Conservation (phyloP, 2,113 vertebrate species). For the Mesembrinibis cayennensis region DNA sequence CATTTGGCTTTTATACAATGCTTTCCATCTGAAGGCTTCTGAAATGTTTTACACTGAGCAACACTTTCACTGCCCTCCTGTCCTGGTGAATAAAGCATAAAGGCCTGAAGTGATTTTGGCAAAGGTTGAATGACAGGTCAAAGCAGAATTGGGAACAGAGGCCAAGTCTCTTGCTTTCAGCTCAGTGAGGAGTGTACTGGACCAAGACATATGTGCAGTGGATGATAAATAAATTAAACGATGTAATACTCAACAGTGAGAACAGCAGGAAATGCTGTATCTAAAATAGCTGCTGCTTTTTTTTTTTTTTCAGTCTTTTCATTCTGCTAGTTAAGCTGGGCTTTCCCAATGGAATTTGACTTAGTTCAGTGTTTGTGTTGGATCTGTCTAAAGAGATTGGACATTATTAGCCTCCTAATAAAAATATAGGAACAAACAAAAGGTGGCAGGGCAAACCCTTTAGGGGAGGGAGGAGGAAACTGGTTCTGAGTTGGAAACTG, state of each 20-base stretch:
- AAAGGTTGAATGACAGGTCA: slow-evolving; percentile 2
- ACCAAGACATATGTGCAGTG: not conserved
- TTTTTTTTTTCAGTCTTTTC: not conserved
- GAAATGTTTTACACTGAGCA: not conserved
- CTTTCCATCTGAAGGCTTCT: not conserved
- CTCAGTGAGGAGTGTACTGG: not conserved
- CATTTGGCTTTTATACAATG: not conserved
- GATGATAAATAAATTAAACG: not conserved
- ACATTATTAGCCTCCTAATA: not conserved
- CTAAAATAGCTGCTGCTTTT: not conserved
- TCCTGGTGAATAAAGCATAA: slow-evolving; percentile 16
- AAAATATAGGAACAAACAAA: not conserved
- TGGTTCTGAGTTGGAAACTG: not conserved
- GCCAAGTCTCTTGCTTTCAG: slow-evolving; percentile 1
- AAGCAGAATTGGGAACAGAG: not conserved
- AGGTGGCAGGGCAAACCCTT: not conserved
- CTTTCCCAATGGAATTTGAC: not conserved
- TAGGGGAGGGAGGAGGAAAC: not conserved
- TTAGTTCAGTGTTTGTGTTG: not conserved
- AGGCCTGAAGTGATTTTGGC: slow-evolving; percentile 18
- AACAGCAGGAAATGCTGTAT: not conserved
- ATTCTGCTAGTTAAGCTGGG: not conserved
- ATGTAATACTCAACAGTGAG: not conserved
- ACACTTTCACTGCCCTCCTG: not conserved
- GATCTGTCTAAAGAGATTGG: not conserved